Base-by-base conservation (phyloP, 2,888 invertebrate genomes). In the Heteromyza rotundicornis region DNA sequence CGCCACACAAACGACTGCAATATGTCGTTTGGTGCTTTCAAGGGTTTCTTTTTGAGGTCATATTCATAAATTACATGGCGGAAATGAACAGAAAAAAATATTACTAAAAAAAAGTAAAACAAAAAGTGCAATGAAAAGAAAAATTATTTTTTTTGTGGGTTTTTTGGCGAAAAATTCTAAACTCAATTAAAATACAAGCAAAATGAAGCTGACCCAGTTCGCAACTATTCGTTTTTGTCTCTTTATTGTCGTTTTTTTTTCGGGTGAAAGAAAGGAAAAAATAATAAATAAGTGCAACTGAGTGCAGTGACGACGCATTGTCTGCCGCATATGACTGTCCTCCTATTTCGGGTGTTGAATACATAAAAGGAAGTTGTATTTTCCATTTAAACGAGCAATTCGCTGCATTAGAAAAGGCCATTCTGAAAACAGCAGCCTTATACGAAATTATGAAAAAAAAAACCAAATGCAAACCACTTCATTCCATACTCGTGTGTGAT, bases 271-370 rank as follows among this genome's bases (percentile, higher is more conserved):
- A n/a, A n/a, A n/a, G n/a, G n/a, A n/a, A n/a, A n/a, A n/a, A n/a
- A n/a, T n/a, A n/a, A n/a, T n/a, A 2, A 20, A 17, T 16, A n/a
- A 19, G 27, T 27, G 27, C 8, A n/a, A n/a, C n/a, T n/a, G n/a
- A 59, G 58, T 59, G 61, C 59, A 65, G n/a, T 32, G 52, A 32
- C 52, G 52, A 5, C 52, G 1, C 32, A 27, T 53, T 53, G 52
- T 53, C 52, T 24, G 54, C 51, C 60, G 57, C 57, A 60, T 14
- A 40, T 40, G n/a, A n/a, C 10, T n/a, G 40, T n/a, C 40, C 5
- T 40, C n/a, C 14, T 40, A 3, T 10, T n/a, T n/a, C n/a, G n/a
- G n/a, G n/a, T 40, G 8, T 40, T 10, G 40, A 14, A 10, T 40
- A 40, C n/a, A n/a, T n/a, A 40, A 40, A n/a, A 40, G n/a, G n/a